Conservation (phyloP, 2,797 vertebrate genomes). For the Amblyraja radiata region DNA sequence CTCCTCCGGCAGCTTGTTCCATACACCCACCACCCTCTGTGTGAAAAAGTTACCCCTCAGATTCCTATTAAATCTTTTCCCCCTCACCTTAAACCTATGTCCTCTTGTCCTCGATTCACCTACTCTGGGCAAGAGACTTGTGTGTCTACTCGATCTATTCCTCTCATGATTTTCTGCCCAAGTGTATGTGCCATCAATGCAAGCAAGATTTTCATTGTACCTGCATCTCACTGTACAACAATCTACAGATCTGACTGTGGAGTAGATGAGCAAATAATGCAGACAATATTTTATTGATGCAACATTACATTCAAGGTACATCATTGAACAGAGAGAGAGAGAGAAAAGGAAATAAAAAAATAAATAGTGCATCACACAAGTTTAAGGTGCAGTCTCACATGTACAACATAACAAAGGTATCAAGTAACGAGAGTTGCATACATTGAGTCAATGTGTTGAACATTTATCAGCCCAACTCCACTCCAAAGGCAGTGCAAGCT, state of each 20-base stretch:
- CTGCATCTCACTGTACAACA: no score
- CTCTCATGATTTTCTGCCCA: no score
- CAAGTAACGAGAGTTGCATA: slow-evolving; percentile 8
- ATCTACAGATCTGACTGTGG: neutral
- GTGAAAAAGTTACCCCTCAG: no score
- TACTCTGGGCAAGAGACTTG: no score
- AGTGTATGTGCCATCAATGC: no score
- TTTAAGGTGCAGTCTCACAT: neutral
- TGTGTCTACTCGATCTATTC: no score
- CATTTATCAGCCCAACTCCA: neutral
- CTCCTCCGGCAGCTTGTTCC: no score
- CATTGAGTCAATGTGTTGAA: slow-evolving; percentile 1
- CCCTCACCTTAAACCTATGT: no score
- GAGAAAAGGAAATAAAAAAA: slow-evolving; percentile 12
- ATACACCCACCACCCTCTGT: no score
- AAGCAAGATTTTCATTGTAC: no score
- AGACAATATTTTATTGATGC: slow-evolving; percentile 33
- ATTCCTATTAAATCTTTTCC: no score
- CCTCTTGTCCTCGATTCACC: no score
- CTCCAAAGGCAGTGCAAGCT: slow-evolving; percentile 29
- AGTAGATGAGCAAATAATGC: neutral
- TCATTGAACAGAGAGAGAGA: neutral
- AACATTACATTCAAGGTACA: slow-evolving; percentile 29
- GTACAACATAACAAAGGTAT: slow-evolving; percentile 19
- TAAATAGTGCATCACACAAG: slow-evolving; percentile 19